A percentile compares a stretch with the other conserved stretches of the same genome.
Conservation (phyloP, 2,888 invertebrate species). For the Catonia carolina region DNA sequence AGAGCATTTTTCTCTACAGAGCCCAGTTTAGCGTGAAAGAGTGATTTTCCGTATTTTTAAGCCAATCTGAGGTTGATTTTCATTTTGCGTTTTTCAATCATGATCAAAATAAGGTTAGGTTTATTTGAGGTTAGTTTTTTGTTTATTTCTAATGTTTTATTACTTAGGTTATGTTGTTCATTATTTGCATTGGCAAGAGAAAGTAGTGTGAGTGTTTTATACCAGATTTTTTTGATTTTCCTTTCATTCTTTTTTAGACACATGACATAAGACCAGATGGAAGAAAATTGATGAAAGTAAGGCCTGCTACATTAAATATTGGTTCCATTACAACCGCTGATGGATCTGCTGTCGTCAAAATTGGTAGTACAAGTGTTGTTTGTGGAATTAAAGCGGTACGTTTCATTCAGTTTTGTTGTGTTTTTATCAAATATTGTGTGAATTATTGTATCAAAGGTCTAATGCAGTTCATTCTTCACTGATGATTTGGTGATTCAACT, state of each 20-base stretch:
- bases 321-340: constrained; percentile 60
- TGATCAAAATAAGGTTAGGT: no score
- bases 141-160: background rate
- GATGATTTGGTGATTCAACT: no score
- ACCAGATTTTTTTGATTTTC: no score
- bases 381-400: constrained; percentile 74
- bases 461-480: constrained; percentile 5
- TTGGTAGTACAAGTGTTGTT: constrained; percentile 75
- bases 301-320: constrained; percentile 58
- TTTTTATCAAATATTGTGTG: background rate
- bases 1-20: no score
- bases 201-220: constrained; percentile 23
- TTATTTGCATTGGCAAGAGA: background rate
- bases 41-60: no score
- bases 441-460: background rate
- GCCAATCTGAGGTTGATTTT: background rate
- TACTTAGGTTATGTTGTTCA: background rate
- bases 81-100: constrained; percentile 6
- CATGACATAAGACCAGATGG: constrained; percentile 70
- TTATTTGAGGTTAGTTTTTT: no score
- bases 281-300: constrained; percentile 61
- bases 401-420: background rate
- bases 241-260: constrained; percentile 41
- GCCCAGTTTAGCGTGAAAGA: no score
- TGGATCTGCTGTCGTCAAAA: constrained; percentile 67